Evolutionary conservation across 2,888 invertebrate genomes (phyloP).

Genomic region (Slavum lentiscoides): DNA sequence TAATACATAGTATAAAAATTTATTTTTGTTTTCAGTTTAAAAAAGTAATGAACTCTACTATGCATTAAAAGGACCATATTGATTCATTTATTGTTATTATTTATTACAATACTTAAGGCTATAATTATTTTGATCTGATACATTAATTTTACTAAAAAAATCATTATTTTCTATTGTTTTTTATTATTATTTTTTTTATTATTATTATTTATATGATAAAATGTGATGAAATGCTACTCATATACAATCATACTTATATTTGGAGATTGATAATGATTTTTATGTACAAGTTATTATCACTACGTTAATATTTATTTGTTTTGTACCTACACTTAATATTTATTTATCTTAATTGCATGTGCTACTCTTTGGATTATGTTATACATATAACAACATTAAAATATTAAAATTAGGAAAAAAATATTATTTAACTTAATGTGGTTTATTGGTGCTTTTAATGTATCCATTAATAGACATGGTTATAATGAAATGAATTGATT

Average conservation of each 20-base stretch:
- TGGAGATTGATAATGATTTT: neutral
- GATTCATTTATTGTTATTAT: conserved; percentile 26
- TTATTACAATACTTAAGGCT: conserved; percentile 2
- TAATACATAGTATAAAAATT: too few species aligned
- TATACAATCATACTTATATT: neutral
- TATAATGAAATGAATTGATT: neutral
- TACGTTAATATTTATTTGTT: conserved; percentile 12
- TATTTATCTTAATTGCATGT: neutral
- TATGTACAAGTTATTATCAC: neutral
- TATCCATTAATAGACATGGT: neutral
- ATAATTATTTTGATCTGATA: conserved; percentile 33
- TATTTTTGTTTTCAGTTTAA: conserved; percentile 42
- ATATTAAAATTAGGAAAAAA: conserved; percentile 9
- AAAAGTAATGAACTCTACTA: conserved; percentile 3
- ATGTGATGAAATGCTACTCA: neutral
- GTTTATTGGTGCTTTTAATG: neutral
- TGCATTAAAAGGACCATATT: neutral
- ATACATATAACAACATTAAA: neutral
- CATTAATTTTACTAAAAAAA: neutral
- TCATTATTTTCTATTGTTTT: neutral
- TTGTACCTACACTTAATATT: conserved; percentile 7
- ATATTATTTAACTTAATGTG: neutral
- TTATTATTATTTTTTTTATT: neutral
- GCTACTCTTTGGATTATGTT: neutral
- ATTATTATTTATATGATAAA: too few species aligned